Conservation (phyloP, 2,888 invertebrate species). For the Chelonus formosanus region DNA sequence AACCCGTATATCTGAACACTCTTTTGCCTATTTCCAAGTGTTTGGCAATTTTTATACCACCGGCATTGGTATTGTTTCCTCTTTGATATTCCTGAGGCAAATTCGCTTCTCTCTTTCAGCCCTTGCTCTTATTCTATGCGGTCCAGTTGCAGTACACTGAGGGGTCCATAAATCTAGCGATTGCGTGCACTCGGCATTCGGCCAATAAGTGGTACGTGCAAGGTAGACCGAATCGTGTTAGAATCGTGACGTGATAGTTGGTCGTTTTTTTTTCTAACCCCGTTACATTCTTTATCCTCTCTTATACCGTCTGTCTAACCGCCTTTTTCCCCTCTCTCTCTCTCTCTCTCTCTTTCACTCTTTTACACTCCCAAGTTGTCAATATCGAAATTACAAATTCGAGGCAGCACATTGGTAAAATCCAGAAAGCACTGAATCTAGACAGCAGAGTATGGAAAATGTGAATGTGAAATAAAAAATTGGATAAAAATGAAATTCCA, state of each 20-base stretch:
- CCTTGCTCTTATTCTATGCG: constrained; percentile 17
- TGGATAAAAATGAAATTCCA: too few relatives aligned
- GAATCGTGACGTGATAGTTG: constrained; percentile 25
- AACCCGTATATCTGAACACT: constrained; percentile 3
- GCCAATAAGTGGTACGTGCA: constrained; percentile 55
- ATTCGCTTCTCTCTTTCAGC: constrained; percentile 39
- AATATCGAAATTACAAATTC: constrained; percentile 32
- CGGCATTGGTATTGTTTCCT: constrained; percentile 43
- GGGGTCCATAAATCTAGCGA: constrained; percentile 52
- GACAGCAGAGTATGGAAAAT: neutral
- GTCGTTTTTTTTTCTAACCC: constrained; percentile 10
- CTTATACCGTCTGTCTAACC: constrained; percentile 3
- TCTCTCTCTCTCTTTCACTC: constrained; percentile 33
- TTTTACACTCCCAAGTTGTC: constrained; percentile 20
- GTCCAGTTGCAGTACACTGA: constrained; percentile 26
- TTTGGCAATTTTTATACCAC: constrained; percentile 44
- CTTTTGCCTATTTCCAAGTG: constrained; percentile 39
- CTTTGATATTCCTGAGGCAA: constrained; percentile 48
- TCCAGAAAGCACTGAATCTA: constrained; percentile 3
- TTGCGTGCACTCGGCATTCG: constrained; percentile 53
- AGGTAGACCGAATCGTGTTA: constrained; percentile 34
- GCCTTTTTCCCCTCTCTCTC: constrained; percentile 4
- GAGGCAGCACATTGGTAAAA: constrained; percentile 11
- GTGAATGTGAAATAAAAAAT: neutral
- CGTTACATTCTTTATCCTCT: constrained; percentile 27